These are phyloP conservation scores for Augochlora pura DNA, from an alignment of 1,140 invertebrate genomes.

Conservation along the genomic window DNA sequence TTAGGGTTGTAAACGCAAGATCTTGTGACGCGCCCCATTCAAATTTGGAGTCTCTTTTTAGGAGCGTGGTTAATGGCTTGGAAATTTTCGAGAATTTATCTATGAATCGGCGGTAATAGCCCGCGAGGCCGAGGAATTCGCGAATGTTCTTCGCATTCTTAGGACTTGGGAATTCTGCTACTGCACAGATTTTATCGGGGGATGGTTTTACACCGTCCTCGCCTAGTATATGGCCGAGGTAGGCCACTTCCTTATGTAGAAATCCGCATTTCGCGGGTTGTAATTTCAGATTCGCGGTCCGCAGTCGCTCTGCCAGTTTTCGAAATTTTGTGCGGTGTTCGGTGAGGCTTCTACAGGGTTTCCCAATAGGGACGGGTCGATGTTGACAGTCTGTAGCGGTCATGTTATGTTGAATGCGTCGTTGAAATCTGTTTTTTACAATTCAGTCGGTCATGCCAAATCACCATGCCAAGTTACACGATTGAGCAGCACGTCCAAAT, in stretches of 20 bases:
- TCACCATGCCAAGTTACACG: too few relatives aligned
- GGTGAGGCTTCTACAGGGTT: too few relatives aligned
- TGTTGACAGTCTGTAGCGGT: too few relatives aligned
- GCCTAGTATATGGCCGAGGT: background rate
- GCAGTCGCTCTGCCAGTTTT: background rate
- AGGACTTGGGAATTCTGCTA: background rate
- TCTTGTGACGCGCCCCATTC: background rate
- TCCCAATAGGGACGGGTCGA: too few relatives aligned
- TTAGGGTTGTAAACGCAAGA: background rate
- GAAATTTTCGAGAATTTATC: background rate
- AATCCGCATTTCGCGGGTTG: slow-evolving; percentile 6
- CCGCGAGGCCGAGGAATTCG: background rate
- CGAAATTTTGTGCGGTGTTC: background rate
- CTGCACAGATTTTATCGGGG: background rate
- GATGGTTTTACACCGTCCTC: background rate
- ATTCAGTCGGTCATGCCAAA: too few relatives aligned
- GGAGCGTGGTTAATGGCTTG: background rate
- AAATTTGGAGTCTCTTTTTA: background rate
- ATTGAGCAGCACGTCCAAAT: too few relatives aligned
- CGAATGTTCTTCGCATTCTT: background rate
- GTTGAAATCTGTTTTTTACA: too few relatives aligned
- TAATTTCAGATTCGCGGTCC: background rate
- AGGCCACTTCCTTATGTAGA: background rate
- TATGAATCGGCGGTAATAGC: background rate
- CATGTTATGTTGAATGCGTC: too few relatives aligned